Evolutionary conservation across 1,140 invertebrate genomes (phyloP).

Genomic region (Piezodorus guildinii): DNA sequence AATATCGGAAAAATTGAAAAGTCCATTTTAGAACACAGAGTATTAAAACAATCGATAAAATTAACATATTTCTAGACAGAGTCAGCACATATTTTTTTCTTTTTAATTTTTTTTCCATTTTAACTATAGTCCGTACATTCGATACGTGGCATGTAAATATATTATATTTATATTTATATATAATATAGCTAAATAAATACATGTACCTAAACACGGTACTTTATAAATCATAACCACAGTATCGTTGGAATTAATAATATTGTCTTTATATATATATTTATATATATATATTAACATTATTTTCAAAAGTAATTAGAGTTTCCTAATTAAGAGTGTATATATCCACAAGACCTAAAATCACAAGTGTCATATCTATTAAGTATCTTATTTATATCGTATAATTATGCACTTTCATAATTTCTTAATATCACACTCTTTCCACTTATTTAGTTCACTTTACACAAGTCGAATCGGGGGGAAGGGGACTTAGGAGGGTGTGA

Average conservation of each 20-base stretch:
- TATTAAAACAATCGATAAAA: slow-evolving; percentile 19
- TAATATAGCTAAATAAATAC: slow-evolving; percentile 24
- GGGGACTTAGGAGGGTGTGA: slow-evolving; percentile 9
- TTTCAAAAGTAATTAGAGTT: slow-evolving; percentile 19
- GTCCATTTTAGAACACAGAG: slow-evolving; percentile 14
- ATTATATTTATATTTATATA: slow-evolving; percentile 15
- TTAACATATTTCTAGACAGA: slow-evolving; percentile 10
- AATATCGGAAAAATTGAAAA: slow-evolving; percentile 12
- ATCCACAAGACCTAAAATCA: slow-evolving; percentile 27
- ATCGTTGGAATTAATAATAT: slow-evolving; percentile 23
- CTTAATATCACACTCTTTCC: slow-evolving; percentile 24
- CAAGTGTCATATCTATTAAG: slow-evolving; percentile 26
- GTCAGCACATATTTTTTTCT: slow-evolving; percentile 15
- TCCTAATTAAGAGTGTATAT: slow-evolving; percentile 25
- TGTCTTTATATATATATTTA: slow-evolving; percentile 23
- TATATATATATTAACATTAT: slow-evolving; percentile 16
- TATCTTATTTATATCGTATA: slow-evolving; percentile 25
- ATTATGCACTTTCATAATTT: slow-evolving; percentile 18
- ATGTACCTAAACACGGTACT: slow-evolving; percentile 16
- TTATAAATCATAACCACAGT: slow-evolving; percentile 13
- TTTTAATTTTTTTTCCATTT: slow-evolving; percentile 11
- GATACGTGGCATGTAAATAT: slow-evolving; percentile 15
- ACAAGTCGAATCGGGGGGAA: slow-evolving; percentile 10
- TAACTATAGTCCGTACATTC: slow-evolving; percentile 14
- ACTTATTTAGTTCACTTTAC: slow-evolving; percentile 20